A percentile compares a stretch with the other conserved stretches of the same genome.
phyloP scores from a whole-genome alignment of 1,140 invertebrate species.

The Leptinotarsa texana region DNA sequence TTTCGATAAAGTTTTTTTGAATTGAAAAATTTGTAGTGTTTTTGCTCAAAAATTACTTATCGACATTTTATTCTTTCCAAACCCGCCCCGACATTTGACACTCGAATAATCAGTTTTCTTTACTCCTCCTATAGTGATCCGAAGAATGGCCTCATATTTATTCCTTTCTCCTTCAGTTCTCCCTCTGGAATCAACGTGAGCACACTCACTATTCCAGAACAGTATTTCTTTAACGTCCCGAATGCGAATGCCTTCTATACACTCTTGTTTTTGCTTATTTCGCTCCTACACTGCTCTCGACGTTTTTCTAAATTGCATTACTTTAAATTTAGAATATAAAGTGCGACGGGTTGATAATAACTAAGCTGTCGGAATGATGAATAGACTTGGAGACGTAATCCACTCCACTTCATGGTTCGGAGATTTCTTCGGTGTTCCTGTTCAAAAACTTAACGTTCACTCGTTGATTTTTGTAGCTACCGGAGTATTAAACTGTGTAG shows the following conservation, averaged over 20 bases:
- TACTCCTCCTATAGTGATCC: too few relatives aligned
- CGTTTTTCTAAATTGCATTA: slow-evolving; percentile 6
- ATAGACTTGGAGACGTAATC: background rate
- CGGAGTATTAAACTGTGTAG: too few relatives aligned
- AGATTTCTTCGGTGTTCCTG: too few relatives aligned
- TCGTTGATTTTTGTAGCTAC: too few relatives aligned
- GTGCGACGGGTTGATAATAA: background rate
- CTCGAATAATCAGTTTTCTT: too few relatives aligned
- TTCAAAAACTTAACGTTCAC: too few relatives aligned
- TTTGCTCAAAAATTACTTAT: too few relatives aligned
- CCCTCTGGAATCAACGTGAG: background rate
- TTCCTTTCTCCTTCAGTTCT: background rate
- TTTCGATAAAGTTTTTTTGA: too few relatives aligned
- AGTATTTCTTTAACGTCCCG: background rate
- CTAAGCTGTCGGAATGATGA: background rate
- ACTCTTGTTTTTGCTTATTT: background rate
- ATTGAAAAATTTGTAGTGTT: too few relatives aligned
- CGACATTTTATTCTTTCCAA: too few relatives aligned
- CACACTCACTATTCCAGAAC: background rate
- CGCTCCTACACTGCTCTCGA: background rate
- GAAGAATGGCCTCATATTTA: background rate
- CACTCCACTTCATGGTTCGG: background rate
- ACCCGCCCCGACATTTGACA: too few relatives aligned
- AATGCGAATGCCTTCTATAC: background rate
- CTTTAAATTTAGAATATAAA: background rate